These are phyloP conservation scores for Mya arenaria DNA, from an alignment of 1,140 invertebrate species.

Conservation along the genomic window DNA sequence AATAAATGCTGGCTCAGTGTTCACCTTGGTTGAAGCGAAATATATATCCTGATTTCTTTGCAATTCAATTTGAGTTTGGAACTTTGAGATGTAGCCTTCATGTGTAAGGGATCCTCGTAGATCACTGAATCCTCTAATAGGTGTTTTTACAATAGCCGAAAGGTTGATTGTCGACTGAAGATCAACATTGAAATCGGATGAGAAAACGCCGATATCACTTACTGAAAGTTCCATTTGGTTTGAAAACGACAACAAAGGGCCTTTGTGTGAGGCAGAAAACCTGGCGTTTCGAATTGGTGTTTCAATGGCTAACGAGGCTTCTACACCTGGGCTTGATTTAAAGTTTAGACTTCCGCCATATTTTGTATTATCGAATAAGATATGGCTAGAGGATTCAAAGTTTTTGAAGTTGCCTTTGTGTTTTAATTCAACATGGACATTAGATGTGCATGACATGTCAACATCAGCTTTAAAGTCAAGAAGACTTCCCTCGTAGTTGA, in stretches of 20 bases:
- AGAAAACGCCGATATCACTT: not conserved
- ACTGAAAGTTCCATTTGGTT: constrained; percentile 3
- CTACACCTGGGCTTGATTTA: not conserved
- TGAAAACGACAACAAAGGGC: not conserved
- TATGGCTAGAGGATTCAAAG: not conserved
- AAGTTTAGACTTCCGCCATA: not conserved
- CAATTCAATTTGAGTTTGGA: not conserved
- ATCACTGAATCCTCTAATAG: constrained; percentile 3
- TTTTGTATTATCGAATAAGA: not conserved
- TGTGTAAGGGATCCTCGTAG: constrained; percentile 2
- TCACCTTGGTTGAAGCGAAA: not conserved
- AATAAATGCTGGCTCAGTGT: not conserved
- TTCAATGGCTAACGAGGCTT: not conserved
- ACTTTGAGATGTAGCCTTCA: not conserved
- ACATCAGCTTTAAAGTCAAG: not conserved
- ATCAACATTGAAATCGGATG: constrained; percentile 9
- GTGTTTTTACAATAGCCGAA: not conserved
- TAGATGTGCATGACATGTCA: not conserved
- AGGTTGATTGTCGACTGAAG: not conserved
- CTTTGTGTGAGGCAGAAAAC: not conserved
- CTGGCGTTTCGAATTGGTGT: not conserved
- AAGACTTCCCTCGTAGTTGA: not conserved
- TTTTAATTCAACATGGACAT: not conserved
- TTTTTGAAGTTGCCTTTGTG: not conserved
- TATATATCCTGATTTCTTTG: not conserved